A percentile compares a stretch with the other conserved stretches of the same genome.
Conservation (phyloP, 2,797 vertebrate species). For the Staurois parvus region DNA sequence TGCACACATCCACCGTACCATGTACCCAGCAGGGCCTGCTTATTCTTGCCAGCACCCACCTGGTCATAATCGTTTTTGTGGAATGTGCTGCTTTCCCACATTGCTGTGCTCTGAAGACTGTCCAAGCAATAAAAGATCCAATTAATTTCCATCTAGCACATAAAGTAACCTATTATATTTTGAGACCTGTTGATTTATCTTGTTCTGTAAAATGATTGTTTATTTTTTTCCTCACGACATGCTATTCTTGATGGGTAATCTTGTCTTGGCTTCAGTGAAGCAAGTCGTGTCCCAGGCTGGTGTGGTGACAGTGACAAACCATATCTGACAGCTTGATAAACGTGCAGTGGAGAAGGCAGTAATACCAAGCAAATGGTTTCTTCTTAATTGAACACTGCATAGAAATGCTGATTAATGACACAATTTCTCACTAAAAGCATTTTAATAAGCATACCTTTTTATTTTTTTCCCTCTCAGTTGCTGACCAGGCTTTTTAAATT, state of each 20-base stretch:
- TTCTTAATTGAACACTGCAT: constrained; percentile 9
- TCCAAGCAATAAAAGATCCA: constrained; percentile 3
- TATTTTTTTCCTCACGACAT: not conserved
- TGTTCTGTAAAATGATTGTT: constrained; percentile 3
- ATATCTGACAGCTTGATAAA: constrained; percentile 33
- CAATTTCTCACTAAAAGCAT: not conserved
- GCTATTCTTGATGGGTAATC: constrained; percentile 5
- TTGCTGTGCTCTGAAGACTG: not conserved
- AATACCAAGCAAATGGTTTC: constrained; percentile 9
- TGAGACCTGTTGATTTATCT: not conserved
- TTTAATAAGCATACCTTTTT: not conserved
- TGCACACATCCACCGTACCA: not conserved
- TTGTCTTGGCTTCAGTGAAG: constrained; percentile 18
- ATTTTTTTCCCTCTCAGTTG: too few relatives aligned
- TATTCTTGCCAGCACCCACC: not conserved
- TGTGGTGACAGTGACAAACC: constrained; percentile 36
- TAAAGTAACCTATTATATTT: not conserved
- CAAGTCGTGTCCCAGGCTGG: constrained; percentile 21
- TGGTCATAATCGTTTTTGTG: not conserved
- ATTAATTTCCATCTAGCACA: constrained; percentile 3
- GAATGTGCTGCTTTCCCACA: not conserved
- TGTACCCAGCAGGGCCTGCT: not conserved
- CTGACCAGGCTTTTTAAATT: too few relatives aligned
- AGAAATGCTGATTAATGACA: constrained; percentile 40
- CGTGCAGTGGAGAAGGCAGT: not conserved